Evolutionary conservation across 1,140 invertebrate species (phyloP).

Genomic region (silkworm (Bombyx mori)): ASM3026992v2 NC_085112.1:6602501-6603000

Average conservation of each 20-base stretch:
- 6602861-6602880: too few relatives aligned
- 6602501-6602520: slow-evolving; percentile 54
- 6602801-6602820: too few relatives aligned
- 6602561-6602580: slow-evolving; percentile 44
- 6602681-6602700: too few relatives aligned
- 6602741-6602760: too few relatives aligned
- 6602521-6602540: slow-evolving; percentile 57
- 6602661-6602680: too few relatives aligned
- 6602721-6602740: too few relatives aligned
- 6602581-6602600: slow-evolving; percentile 59
- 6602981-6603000: slow-evolving; percentile 46
- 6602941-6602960: slow-evolving; percentile 67
- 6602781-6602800: too few relatives aligned
- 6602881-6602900: too few relatives aligned
- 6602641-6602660: slow-evolving; percentile 16
- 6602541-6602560: slow-evolving; percentile 42
- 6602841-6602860: too few relatives aligned
- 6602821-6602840: too few relatives aligned
- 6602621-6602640: slow-evolving; percentile 54
- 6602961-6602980: slow-evolving; percentile 67
- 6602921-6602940: slow-evolving; percentile 67
- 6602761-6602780: too few relatives aligned
- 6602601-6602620: slow-evolving; percentile 61
- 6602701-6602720: too few relatives aligned
- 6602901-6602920: slow-evolving; percentile 23